Percentiles rank a stretch among this genome's conserved stretches.
These are phyloP conservation scores for Invenusta paracnida DNA, from an alignment of 2,888 invertebrate species.

Conservation along the genomic window DNA sequence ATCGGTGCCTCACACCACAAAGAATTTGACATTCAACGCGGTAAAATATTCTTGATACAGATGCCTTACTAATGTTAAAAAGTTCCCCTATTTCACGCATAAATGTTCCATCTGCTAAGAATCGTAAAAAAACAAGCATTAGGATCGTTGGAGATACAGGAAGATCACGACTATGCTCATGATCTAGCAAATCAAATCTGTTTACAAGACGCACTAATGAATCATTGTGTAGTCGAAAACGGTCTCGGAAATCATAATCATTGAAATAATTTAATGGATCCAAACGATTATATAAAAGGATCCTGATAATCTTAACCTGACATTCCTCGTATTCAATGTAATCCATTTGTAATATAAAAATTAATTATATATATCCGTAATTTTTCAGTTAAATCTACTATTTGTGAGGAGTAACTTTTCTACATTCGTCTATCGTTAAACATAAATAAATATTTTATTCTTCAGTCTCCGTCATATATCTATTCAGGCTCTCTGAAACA, in stretches of 20 bases:
- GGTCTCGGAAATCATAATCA: conserved; percentile 30
- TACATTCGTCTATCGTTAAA: conserved; percentile 23
- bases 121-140: conserved; percentile 8
- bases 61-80: conserved; percentile 8
- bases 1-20: conserved; percentile 23
- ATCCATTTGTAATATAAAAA: neutral
- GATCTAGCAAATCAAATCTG: conserved; percentile 5
- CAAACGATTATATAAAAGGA: conserved; percentile 17
- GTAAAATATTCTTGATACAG: conserved; percentile 30
- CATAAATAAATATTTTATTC: conserved; percentile 25
- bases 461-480: neutral
- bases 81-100: conserved; percentile 24
- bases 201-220: conserved; percentile 23
- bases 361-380: conserved; percentile 2
- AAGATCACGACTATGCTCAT: neutral
- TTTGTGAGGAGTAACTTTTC: neutral
- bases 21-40: neutral
- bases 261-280: conserved; percentile 30
- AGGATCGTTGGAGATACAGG: conserved; percentile 9
- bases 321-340: conserved; percentile 17
- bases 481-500: conserved; percentile 21
- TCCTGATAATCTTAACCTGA: conserved; percentile 10
- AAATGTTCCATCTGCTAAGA: conserved; percentile 25
- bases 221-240: conserved; percentile 29
- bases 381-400: conserved; percentile 23